Evolutionary conservation across 92 coral and sea anemone genomes (phyloP), one percentile per base, ranked within the genome.

Genomic region (Galaxea fascicularis): DNA sequence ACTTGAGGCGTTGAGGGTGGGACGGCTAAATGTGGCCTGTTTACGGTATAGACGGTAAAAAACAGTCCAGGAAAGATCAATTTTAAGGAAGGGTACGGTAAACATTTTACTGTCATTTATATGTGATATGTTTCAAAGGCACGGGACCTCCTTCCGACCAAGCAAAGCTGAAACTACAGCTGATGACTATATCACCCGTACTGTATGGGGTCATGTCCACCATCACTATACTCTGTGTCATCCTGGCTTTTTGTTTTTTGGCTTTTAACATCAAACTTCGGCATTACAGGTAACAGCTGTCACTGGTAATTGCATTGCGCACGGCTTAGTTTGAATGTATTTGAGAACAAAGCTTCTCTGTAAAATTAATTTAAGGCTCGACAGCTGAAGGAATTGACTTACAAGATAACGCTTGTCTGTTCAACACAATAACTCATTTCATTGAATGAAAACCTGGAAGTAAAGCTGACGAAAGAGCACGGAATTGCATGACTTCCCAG

Each of bases 181-280:
- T 83, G 22, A 71, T 83, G 77, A 78, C 92, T 5, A 84, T 91
- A 22, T 91, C 94, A 13, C 56, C 94, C 4, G 77, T 74, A 25
- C 84, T 91, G 56, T 91, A 88, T 45, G 94, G 92, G 24, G 46
- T 73, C 28, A 80, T 88, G 82, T 78, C 74, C 41, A 49, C 73
- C 0, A 46, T 88, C 25, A 77, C 87, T 49, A 65, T 66, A 10
- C 57, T 88, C 0, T 91, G 94, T 52, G 88, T 91, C 53, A 47
- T 89, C 27, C 75, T 91, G 65, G 94, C 92, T 13, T 46, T 79
- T 73, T 67, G 90, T 44, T 91, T 91, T 75, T 47, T 91, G 65
- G 85, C 82, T 24, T 91, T 91, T 84, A 91, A 91, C 83, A 74
- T 91, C 83, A 65, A 66, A 21, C 90, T 88, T 62, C 91, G 94